Percentiles rank a stretch among this genome's conserved stretches.
Conservation (phyloP, 2,888 invertebrate species). For the Pollenia amentaria region DNA sequence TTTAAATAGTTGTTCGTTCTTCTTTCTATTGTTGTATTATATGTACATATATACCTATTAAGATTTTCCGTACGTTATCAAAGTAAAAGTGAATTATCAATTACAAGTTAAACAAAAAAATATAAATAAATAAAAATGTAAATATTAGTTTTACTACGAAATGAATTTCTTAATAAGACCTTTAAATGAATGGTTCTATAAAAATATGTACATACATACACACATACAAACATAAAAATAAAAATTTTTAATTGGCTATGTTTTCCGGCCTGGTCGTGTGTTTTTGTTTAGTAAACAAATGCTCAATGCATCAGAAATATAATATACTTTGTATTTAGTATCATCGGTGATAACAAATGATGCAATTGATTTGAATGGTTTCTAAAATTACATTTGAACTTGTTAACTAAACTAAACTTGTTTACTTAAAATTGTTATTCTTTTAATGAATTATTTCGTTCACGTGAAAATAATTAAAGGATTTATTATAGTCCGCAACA, state of each 20-base stretch:
- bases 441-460: too few species aligned
- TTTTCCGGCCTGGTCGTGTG: constrained; percentile 7
- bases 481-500: too few species aligned
- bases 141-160: neutral
- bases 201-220: neutral
- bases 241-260: neutral
- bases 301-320: too few species aligned
- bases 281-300: neutral
- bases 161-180: neutral
- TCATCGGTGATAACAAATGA: neutral
- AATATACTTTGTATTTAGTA: too few species aligned
- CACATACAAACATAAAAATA: neutral
- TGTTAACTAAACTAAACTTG: too few species aligned
- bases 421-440: too few species aligned
- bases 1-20: neutral
- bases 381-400: too few species aligned
- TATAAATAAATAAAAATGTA: constrained; percentile 2
- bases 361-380: neutral
- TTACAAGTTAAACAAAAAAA: neutral
- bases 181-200: neutral
- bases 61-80: neutral
- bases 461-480: too few species aligned
- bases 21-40: neutral
- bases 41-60: too few species aligned
- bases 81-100: constrained; percentile 31